phyloP scores from a whole-genome alignment of 2,113 vertebrate species.

The Cettia cetti region DNA sequence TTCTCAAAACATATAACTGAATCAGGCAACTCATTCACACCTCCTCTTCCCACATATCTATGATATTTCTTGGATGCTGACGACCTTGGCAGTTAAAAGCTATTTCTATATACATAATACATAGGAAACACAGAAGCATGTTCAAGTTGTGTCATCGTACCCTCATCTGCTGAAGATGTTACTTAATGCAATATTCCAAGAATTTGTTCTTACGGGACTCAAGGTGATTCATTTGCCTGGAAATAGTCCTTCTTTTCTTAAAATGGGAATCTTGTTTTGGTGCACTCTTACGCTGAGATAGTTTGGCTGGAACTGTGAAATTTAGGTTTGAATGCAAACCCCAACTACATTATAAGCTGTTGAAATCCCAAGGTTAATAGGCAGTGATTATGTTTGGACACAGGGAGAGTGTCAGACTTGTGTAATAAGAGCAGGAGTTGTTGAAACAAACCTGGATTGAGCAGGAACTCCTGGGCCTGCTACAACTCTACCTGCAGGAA shows the following conservation, averaged over 20 bases:
- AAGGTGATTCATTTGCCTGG: slow-evolving; percentile 29
- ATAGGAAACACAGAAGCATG: neutral
- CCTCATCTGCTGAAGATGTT: neutral
- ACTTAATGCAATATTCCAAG: neutral
- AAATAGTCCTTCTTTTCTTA: neutral
- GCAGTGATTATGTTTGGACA: neutral
- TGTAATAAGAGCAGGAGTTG: neutral
- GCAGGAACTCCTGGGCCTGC: neutral
- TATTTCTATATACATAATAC: neutral
- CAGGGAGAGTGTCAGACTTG: neutral
- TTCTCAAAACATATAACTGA: neutral
- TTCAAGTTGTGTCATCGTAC: slow-evolving; percentile 7
- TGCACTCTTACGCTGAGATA: neutral
- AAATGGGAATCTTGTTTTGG: neutral
- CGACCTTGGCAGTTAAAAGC: neutral
- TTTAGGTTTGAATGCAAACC: neutral
- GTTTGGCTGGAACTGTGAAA: neutral
- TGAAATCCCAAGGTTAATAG: slow-evolving; percentile 11
- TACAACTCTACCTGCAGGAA: slow-evolving; percentile 12
- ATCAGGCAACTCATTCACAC: neutral
- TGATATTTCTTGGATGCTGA: slow-evolving; percentile 12
- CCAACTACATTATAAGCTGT: neutral
- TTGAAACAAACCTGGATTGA: neutral
- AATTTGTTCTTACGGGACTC: neutral
- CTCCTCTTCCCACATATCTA: slow-evolving; percentile 5